Evolutionary conservation across 2,113 vertebrate species (phyloP).

Genomic region (Donacobius atricapilla): DNA sequence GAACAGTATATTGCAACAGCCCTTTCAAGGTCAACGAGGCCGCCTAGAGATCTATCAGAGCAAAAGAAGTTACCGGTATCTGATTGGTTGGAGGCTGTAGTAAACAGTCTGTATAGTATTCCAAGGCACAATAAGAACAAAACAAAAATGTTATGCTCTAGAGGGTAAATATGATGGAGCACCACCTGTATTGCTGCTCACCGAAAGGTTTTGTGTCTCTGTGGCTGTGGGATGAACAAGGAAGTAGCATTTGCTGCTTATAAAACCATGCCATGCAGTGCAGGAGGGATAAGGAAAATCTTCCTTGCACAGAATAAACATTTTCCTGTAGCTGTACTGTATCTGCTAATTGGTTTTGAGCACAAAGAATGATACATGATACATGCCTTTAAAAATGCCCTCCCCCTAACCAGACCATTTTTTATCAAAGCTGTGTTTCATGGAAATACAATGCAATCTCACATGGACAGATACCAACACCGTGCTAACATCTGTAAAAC

Average conservation of each 20-base stretch:
- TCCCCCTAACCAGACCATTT: accelerated
- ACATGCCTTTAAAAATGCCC: not conserved
- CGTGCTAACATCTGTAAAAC: slow-evolving; percentile 4
- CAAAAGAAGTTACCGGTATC: not conserved
- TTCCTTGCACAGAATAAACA: not conserved
- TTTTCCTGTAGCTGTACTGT: not conserved
- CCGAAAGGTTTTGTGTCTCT: not conserved
- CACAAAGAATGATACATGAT: not conserved
- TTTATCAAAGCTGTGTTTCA: not conserved
- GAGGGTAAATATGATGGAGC: not conserved
- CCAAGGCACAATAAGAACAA: not conserved
- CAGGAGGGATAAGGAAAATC: not conserved
- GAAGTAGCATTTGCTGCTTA: not conserved
- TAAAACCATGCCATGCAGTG: not conserved
- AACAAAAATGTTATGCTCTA: not conserved
- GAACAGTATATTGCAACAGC: not conserved
- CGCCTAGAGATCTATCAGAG: not conserved
- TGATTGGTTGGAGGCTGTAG: not conserved
- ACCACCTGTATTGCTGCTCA: not conserved
- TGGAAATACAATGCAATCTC: not conserved
- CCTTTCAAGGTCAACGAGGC: not conserved
- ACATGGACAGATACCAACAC: not conserved
- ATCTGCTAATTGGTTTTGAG: not conserved
- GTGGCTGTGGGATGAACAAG: not conserved
- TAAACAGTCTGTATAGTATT: not conserved